Percentiles rank a stretch among this genome's conserved stretches.
These are phyloP conservation scores for Melanotus villosus DNA, from an alignment of 2,888 invertebrate species.

Conservation along the genomic window DNA sequence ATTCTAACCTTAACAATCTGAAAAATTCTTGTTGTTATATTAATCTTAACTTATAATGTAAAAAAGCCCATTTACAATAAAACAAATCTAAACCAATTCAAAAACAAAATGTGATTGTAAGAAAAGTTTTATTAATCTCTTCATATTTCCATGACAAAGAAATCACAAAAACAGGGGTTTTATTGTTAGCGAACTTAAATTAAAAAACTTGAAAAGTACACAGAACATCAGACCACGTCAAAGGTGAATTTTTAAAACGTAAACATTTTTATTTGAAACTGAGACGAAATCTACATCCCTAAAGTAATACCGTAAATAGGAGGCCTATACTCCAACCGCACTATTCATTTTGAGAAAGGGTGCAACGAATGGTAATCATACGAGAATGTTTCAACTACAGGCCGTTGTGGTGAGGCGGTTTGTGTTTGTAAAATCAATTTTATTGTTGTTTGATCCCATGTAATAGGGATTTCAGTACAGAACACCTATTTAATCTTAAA, in stretches of 20 bases:
- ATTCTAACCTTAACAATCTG: too few relatives aligned
- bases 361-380: slow-evolving; percentile 1
- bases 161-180: too few relatives aligned
- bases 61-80: too few relatives aligned
- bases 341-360: slow-evolving; percentile 8
- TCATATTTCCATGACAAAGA: too few relatives aligned
- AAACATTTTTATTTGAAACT: slow-evolving; percentile 1
- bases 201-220: not conserved
- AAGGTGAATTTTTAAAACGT: not conserved
- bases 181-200: not conserved
- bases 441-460: slow-evolving; percentile 17
- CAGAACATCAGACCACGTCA: not conserved
- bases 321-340: not conserved
- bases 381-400: slow-evolving; percentile 1
- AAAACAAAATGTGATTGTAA: too few relatives aligned
- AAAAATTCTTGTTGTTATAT: too few relatives aligned
- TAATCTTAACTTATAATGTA: too few relatives aligned
- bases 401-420: slow-evolving; percentile 1
- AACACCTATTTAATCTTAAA: slow-evolving; percentile 1
- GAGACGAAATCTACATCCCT: not conserved
- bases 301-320: slow-evolving; percentile 18
- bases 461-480: slow-evolving; percentile 14
- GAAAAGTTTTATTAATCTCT: too few relatives aligned
- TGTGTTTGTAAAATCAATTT: slow-evolving; percentile 17
- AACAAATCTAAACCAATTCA: too few relatives aligned